These are phyloP conservation scores for Leptoclinus maculatus DNA, from an alignment of 2,797 vertebrate species.

Conservation along the genomic window DNA sequence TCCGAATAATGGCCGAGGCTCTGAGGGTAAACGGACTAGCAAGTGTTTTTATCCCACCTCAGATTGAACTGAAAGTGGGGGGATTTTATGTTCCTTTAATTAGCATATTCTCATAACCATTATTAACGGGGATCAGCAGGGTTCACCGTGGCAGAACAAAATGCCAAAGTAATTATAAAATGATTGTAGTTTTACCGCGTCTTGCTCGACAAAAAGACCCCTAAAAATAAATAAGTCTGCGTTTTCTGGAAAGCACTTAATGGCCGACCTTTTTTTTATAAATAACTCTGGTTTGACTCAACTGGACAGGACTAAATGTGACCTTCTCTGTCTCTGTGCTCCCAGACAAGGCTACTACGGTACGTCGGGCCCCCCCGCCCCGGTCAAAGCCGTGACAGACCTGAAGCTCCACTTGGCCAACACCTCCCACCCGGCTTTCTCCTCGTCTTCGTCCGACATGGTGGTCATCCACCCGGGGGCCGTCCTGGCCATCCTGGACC, in stretches of 20 bases:
- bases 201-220: neutral
- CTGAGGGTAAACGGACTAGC: neutral
- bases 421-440: conserved; percentile 78
- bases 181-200: neutral
- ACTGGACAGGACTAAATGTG: neutral
- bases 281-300: neutral
- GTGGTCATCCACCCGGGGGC: conserved; percentile 97
- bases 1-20: neutral
- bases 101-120: neutral
- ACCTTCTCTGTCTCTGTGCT: neutral
- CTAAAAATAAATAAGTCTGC: neutral
- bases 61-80: neutral
- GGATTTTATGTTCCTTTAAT: neutral
- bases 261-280: neutral
- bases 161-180: neutral
- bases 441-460: conserved; percentile 81
- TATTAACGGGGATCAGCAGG: no score
- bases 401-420: conserved; percentile 87
- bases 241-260: neutral
- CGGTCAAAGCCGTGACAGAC: conserved; percentile 88
- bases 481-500: conserved; percentile 93
- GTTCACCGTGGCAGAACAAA: neutral
- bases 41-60: neutral
- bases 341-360: conserved; percentile 92
- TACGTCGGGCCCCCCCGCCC: conserved; percentile 87